A percentile compares a stretch with the other conserved stretches of the same genome.
phyloP scores from a whole-genome alignment of 2,797 vertebrate species.

The Crocodylus rhombifer region DNA sequence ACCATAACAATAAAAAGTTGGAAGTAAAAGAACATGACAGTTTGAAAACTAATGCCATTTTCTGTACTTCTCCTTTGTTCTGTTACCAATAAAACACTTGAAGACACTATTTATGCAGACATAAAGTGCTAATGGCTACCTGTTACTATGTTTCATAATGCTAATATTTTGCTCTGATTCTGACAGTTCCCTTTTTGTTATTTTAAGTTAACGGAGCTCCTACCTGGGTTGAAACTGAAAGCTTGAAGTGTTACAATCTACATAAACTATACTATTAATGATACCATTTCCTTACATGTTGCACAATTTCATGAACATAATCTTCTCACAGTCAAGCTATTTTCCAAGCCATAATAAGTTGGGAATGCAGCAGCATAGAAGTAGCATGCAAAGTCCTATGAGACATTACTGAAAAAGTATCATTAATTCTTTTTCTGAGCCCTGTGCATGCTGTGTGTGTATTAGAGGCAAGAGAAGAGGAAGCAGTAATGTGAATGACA shows the following conservation, averaged over 20 bases:
- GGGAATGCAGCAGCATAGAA: not conserved
- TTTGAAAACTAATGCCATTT: constrained; percentile 76
- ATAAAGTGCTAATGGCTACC: constrained; percentile 83
- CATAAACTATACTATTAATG: constrained; percentile 60
- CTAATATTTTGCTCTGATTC: constrained; percentile 78
- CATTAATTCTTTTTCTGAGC: not conserved
- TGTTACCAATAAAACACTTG: constrained; percentile 81
- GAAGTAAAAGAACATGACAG: constrained; percentile 71
- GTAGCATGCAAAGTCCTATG: not conserved
- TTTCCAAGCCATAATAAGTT: not conserved
- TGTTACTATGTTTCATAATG: constrained; percentile 81
- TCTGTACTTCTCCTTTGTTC: constrained; percentile 67
- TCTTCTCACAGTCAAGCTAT: constrained; percentile 49
- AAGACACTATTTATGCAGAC: constrained; percentile 80
- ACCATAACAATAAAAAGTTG: constrained; percentile 54
- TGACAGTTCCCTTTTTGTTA: constrained; percentile 73
- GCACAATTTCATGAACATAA: constrained; percentile 40
- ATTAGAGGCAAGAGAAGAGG: not conserved
- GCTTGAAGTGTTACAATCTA: constrained; percentile 70
- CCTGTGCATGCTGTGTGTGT: not conserved
- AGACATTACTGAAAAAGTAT: not conserved
- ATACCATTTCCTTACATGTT: constrained; percentile 59
- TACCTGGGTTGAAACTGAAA: constrained; percentile 74
- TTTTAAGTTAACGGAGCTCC: constrained; percentile 75
- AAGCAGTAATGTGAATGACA: not conserved